phyloP scores from a whole-genome alignment of 2,888 invertebrate genomes.

The Empis livida region DNA sequence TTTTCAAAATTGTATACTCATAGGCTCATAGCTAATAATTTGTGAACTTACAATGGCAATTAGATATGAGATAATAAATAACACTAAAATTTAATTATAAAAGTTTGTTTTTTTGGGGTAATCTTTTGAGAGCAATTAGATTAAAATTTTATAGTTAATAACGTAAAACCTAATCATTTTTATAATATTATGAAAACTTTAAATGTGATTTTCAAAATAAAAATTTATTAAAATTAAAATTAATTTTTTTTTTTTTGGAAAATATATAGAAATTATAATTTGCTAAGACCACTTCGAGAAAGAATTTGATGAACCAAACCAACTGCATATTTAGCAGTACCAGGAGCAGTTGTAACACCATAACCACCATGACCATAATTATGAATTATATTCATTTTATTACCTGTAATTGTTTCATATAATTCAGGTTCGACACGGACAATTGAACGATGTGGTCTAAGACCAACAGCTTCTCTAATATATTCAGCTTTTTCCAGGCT shows the following conservation, averaged over 20 bases:
- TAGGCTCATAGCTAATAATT: too few species aligned
- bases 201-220: too few species aligned
- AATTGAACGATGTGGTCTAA: conserved; percentile 67
- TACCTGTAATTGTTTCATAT: conserved; percentile 27
- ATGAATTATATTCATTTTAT: conserved; percentile 58
- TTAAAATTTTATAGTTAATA: too few species aligned
- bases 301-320: conserved; percentile 48
- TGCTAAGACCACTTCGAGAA: conserved; percentile 22
- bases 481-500: conserved; percentile 45
- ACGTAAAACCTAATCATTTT: too few species aligned
- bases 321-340: conserved; percentile 68
- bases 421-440: conserved; percentile 60
- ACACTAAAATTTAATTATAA: too few species aligned
- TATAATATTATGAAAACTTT: too few species aligned
- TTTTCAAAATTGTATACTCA: too few species aligned
- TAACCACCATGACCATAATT: conserved; percentile 95
- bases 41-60: too few species aligned
- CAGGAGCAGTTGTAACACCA: conserved; percentile 81
- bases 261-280: conserved; percentile 18
- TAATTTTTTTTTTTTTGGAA: background rate
- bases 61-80: too few species aligned
- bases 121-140: too few species aligned
- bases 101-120: too few species aligned
- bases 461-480: conserved; percentile 56
- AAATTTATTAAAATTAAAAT: background rate